Evolutionary conservation across 2,113 vertebrate species (phyloP).

Genomic region (Halcyon malimbica): DNA sequence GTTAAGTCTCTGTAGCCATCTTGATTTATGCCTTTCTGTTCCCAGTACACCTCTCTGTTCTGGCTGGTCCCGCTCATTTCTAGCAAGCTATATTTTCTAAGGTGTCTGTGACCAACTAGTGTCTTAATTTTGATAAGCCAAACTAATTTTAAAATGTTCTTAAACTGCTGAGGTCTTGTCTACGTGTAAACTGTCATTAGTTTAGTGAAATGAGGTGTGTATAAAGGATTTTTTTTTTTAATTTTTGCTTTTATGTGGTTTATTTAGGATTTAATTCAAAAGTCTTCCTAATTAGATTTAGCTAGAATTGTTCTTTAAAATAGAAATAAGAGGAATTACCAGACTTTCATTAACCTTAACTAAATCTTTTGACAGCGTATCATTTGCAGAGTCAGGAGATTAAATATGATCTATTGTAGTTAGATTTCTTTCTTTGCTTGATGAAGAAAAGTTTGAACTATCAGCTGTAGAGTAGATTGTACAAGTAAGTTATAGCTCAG

Average conservation of each 20-base stretch:
- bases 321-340: not conserved
- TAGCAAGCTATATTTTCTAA: not conserved
- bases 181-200: not conserved
- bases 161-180: not conserved
- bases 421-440: not conserved
- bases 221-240: not conserved
- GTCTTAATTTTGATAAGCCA: not conserved
- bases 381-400: not conserved
- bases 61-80: not conserved
- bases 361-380: not conserved
- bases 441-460: not conserved
- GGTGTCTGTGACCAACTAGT: not conserved
- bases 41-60: not conserved
- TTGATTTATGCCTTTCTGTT: not conserved
- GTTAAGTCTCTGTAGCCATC: not conserved
- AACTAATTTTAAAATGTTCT: not conserved
- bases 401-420: too few species aligned
- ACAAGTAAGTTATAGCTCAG: not conserved
- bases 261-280: not conserved
- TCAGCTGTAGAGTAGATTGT: not conserved
- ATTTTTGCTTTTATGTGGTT: not conserved
- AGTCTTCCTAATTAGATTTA: not conserved
- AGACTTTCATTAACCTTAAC: not conserved
- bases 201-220: not conserved
- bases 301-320: not conserved